These are phyloP conservation scores for Macrotis lagotis DNA, from an alignment of 2,113 vertebrate genomes.

Conservation along the genomic window DNA sequence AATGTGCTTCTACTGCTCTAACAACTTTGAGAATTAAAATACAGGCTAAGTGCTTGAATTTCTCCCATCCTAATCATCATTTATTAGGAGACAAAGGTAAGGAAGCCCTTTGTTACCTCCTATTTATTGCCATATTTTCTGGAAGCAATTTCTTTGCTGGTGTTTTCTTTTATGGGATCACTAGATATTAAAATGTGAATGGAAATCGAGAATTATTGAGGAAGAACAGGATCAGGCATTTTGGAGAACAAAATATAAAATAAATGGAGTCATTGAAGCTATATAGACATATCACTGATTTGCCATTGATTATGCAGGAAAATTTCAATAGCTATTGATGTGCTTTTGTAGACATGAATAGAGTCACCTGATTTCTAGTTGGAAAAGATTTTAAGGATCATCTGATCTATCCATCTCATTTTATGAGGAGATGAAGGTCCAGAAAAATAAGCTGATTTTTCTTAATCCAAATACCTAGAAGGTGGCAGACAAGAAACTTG, in stretches of 20 bases:
- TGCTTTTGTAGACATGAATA: not conserved
- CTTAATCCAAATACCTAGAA: not conserved
- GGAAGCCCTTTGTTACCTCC: conserved; percentile 21
- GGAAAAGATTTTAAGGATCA: not conserved
- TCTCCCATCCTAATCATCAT: conserved; percentile 8
- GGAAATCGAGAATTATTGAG: conserved; percentile 9
- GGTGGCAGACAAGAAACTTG: not conserved
- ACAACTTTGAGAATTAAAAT: conserved; percentile 46
- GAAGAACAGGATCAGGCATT: not conserved
- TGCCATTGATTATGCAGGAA: not conserved
- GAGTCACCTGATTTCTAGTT: not conserved
- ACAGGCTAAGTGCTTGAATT: conserved; percentile 12
- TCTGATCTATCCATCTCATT: not conserved
- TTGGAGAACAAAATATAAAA: conserved; percentile 26
- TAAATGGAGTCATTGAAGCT: not conserved
- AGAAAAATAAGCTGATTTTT: not conserved
- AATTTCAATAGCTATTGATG: not conserved
- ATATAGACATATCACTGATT: not conserved
- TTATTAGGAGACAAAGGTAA: conserved; percentile 6
- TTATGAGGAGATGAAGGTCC: not conserved
- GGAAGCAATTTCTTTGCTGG: conserved; percentile 41
- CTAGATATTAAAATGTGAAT: fast-evolving
- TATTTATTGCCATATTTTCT: not conserved
- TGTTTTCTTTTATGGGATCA: not conserved
- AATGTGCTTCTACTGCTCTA: conserved; percentile 19